phyloP scores from a whole-genome alignment of 2,113 vertebrate species.

The Datnioides undecimradiatus region DNA sequence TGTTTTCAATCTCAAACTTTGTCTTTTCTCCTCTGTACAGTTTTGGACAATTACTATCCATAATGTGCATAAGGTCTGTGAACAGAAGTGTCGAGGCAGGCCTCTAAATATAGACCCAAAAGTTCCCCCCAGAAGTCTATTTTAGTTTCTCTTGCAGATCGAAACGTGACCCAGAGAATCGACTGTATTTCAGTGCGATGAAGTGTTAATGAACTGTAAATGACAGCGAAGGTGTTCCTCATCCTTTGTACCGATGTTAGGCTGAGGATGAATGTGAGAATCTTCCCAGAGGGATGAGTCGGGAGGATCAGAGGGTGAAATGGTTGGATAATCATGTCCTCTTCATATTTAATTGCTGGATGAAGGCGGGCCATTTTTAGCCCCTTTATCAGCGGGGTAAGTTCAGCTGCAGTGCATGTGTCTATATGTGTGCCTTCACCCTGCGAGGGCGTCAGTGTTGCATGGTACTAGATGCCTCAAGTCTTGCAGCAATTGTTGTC shows the following conservation, averaged over 20 bases:
- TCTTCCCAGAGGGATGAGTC: background rate
- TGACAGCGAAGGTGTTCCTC: constrained; percentile 36
- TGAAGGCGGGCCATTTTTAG: constrained; percentile 28
- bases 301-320: constrained; percentile 29
- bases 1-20: background rate
- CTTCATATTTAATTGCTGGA: constrained; percentile 59
- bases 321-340: constrained; percentile 46
- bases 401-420: background rate
- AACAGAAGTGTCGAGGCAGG: background rate
- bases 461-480: background rate
- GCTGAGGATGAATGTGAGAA: constrained; percentile 23
- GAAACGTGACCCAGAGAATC: background rate
- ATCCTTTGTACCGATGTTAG: constrained; percentile 3
- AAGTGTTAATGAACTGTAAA: constrained; percentile 29
- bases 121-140: background rate
- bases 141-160: background rate
- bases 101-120: constrained; percentile 21
- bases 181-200: constrained; percentile 1
- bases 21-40: background rate
- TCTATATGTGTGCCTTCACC: background rate
- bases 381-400: constrained; percentile 3
- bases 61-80: background rate
- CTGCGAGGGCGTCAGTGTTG: background rate
- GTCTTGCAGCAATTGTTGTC: background rate
- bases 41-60: background rate